phyloP scores from a whole-genome alignment of 1,140 invertebrate species.

The Brachionus rotundiformis region DNA sequence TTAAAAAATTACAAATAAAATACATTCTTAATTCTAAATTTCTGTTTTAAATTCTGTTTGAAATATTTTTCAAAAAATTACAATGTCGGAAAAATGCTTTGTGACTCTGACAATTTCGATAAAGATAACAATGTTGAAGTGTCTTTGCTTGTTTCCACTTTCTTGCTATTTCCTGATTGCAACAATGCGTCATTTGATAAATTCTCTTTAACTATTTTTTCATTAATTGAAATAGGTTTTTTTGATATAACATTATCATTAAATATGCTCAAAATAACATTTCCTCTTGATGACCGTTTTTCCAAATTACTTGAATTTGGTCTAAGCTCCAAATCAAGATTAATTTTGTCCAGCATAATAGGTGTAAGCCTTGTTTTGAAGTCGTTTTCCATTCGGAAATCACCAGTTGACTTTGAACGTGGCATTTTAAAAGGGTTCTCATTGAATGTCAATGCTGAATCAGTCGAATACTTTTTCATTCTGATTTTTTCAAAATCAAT shows the following conservation, averaged over 20 bases:
- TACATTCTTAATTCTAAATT: too few relatives aligned
- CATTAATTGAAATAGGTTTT: background rate
- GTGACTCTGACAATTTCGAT: too few relatives aligned
- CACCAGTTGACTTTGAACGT: background rate
- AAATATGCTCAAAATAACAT: background rate
- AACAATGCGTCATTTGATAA: too few relatives aligned
- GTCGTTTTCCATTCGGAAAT: background rate
- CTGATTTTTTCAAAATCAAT: background rate
- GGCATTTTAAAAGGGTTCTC: background rate
- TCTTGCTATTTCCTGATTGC: too few relatives aligned
- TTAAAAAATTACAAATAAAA: too few relatives aligned
- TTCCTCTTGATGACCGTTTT: background rate
- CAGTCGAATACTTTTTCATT: background rate
- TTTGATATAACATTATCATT: background rate
- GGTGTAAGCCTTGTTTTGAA: background rate
- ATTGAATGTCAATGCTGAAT: background rate
- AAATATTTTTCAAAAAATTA: too few relatives aligned
- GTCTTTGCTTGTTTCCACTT: too few relatives aligned
- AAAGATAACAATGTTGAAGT: too few relatives aligned
- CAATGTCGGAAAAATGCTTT: too few relatives aligned
- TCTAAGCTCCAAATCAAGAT: background rate
- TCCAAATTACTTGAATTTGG: constrained; percentile 15
- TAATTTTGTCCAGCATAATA: background rate
- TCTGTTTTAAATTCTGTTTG: too few relatives aligned
- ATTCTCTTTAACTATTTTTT: background rate